A percentile compares a stretch with the other conserved stretches of the same genome.
These are phyloP conservation scores for Rhynchotus rufescens DNA, from an alignment of 2,797 vertebrate genomes.

Conservation along the genomic window DNA sequence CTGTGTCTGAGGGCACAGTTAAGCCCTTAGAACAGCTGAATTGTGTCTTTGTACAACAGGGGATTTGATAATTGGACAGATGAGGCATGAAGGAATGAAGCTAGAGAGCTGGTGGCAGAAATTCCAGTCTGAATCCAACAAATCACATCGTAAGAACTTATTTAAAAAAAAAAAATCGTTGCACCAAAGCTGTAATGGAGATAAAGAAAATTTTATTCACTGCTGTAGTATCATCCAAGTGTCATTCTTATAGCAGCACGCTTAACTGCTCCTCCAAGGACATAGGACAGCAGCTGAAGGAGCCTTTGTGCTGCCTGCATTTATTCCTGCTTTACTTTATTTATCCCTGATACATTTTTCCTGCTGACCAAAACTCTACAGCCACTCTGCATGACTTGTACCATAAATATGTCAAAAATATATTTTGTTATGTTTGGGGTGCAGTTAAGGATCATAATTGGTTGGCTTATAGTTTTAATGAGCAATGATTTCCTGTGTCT, in stretches of 20 bases:
- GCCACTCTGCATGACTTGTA: background rate
- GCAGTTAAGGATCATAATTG: background rate
- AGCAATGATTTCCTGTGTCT: background rate
- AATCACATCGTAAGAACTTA: background rate
- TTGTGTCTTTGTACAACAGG: constrained; percentile 58
- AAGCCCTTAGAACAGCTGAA: constrained; percentile 68
- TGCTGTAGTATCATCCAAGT: background rate
- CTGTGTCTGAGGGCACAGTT: constrained; percentile 62
- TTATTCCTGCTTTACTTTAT: background rate
- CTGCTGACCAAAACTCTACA: background rate
- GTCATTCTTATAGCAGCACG: background rate
- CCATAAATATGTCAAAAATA: constrained; percentile 10
- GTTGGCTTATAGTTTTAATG: background rate
- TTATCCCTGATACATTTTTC: background rate
- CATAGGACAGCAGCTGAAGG: background rate
- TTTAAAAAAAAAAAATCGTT: background rate
- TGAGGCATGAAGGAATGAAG: constrained; percentile 77
- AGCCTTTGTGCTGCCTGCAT: background rate
- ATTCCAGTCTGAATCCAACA: constrained; percentile 53
- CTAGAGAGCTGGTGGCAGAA: constrained; percentile 64
- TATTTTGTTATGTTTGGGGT: background rate
- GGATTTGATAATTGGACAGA: constrained; percentile 75
- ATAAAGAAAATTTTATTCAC: constrained; percentile 35
- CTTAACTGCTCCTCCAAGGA: background rate
- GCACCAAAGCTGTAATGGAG: constrained; percentile 14